These are phyloP conservation scores for Desmodus rotundus DNA, from an alignment of 2,113 vertebrate genomes.

Conservation along the genomic window DNA sequence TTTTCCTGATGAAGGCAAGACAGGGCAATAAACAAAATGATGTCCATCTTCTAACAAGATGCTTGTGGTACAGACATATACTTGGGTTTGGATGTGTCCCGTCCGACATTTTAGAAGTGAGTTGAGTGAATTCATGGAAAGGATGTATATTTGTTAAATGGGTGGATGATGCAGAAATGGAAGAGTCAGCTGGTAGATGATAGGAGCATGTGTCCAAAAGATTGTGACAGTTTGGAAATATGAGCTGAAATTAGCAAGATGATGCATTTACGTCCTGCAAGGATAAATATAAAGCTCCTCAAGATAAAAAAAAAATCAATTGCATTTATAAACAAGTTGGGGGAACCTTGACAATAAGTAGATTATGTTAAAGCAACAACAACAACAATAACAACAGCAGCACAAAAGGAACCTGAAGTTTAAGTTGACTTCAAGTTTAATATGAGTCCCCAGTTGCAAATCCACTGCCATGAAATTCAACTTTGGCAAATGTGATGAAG, in stretches of 20 bases:
- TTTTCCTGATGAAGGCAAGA: conserved; percentile 9
- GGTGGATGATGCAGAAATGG: neutral
- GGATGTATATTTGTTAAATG: conserved; percentile 8
- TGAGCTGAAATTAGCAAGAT: conserved; percentile 25
- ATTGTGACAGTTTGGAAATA: neutral
- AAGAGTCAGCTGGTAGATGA: neutral
- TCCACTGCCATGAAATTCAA: conserved; percentile 1
- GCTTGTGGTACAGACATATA: neutral
- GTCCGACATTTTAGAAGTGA: neutral
- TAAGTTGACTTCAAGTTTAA: neutral
- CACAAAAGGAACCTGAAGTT: conserved; percentile 32
- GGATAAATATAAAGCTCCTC: neutral
- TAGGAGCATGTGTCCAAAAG: conserved; percentile 22
- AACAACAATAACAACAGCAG: neutral
- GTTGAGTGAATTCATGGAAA: conserved; percentile 1
- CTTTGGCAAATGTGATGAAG: conserved; percentile 53
- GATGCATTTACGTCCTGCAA: neutral
- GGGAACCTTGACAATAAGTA: neutral
- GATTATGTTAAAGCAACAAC: neutral
- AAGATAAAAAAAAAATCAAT: neutral
- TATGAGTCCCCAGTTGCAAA: neutral
- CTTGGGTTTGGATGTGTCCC: conserved; percentile 3
- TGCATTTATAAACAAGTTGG: neutral
- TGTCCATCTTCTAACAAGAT: neutral
- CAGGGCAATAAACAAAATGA: neutral